phyloP scores from a whole-genome alignment of 92 coral and sea anemone species.

The Pocillopora meandrina region DNA sequence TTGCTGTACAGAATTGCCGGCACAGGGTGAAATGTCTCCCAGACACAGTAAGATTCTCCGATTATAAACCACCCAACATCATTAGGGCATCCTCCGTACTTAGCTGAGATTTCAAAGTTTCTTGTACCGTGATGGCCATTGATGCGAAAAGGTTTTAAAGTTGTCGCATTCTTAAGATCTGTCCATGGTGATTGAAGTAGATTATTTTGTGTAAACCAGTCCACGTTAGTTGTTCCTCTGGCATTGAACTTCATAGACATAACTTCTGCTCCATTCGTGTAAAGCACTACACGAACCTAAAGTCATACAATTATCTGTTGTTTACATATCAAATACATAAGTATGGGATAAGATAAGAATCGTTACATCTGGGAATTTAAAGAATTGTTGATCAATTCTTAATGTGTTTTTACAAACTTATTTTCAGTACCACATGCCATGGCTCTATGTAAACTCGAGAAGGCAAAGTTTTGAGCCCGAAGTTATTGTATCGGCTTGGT shows the following conservation, averaged over 20 bases:
- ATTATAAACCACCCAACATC: slow-evolving; percentile 52
- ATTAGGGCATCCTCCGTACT: slow-evolving; percentile 2
- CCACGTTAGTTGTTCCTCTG: slow-evolving; percentile 4
- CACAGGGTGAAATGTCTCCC: slow-evolving; percentile 27
- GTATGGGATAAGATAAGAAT: too few species aligned
- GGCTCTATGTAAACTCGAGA: too few species aligned
- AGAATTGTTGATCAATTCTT: too few species aligned
- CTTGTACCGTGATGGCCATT: slow-evolving; percentile 17
- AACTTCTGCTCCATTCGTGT: slow-evolving; percentile 8
- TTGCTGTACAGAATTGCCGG: background rate
- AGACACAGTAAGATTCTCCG: background rate
- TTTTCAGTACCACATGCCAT: too few species aligned
- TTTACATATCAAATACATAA: background rate
- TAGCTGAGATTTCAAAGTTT: slow-evolving; percentile 27
- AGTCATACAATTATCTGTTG: background rate
- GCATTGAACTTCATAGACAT: slow-evolving; percentile 36
- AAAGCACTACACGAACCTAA: slow-evolving; percentile 47
- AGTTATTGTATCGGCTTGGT: too few species aligned
- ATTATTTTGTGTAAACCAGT: slow-evolving; percentile 37
- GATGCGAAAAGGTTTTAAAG: slow-evolving; percentile 10
- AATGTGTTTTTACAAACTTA: too few species aligned
- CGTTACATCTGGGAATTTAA: too few species aligned
- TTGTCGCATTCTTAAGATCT: slow-evolving; percentile 17
- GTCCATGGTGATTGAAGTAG: slow-evolving; percentile 43
- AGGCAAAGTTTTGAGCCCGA: too few species aligned